Conservation (phyloP, 1,140 invertebrate species). For the Zaprionus inermis region DNA sequence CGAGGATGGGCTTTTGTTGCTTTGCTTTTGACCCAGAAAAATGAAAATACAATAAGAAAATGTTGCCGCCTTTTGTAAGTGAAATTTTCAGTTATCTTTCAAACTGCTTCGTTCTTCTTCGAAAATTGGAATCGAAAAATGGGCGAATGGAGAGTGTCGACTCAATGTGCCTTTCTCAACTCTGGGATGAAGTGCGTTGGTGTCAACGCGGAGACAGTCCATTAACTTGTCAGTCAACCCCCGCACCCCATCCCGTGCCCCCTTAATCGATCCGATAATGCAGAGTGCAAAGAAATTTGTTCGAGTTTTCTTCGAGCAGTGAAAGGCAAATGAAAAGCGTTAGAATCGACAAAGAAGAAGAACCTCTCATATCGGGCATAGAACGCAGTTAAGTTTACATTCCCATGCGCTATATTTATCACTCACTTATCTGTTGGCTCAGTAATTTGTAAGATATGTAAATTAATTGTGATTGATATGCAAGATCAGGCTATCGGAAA, state of each 20-base stretch:
- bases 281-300: conserved; percentile 46
- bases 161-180: conserved; percentile 11
- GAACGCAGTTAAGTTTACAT: background rate
- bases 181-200: conserved; percentile 39
- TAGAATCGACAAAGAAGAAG: conserved; percentile 32
- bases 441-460: conserved; percentile 1
- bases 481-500: background rate
- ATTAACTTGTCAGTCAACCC: conserved; percentile 65
- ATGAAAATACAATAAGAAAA: conserved; percentile 79
- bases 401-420: background rate
- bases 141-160: conserved; percentile 32
- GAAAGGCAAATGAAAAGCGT: conserved; percentile 29
- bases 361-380: background rate
- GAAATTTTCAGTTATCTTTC: conserved; percentile 68
- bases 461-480: conserved; percentile 3
- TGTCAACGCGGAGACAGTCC: conserved; percentile 53
- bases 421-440: background rate
- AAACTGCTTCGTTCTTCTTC: conserved; percentile 32
- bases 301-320: conserved; percentile 21
- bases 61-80: conserved; percentile 76
- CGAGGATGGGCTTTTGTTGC: conserved; percentile 66
- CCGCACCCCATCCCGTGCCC: background rate
- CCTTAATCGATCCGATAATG: conserved; percentile 70
- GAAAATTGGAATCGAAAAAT: conserved; percentile 1
- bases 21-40: conserved; percentile 76